Percentiles rank a stretch among this genome's conserved stretches.
These are phyloP conservation scores for Crotophaga sulcirostris DNA, from an alignment of 2,113 vertebrate genomes.

Conservation along the genomic window DNA sequence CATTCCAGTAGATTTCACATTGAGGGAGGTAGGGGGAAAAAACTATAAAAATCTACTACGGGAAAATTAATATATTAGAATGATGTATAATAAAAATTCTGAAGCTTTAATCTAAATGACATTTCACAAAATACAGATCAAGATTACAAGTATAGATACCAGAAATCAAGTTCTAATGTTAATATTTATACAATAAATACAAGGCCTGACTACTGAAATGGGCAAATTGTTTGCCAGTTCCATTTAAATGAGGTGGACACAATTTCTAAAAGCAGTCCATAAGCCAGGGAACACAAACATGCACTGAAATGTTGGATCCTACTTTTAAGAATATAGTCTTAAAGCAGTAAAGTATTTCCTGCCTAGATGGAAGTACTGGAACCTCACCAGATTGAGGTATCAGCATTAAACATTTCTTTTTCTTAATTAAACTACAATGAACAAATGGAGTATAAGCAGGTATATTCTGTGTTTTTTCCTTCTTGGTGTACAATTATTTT, in stretches of 20 bases:
- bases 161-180: background rate
- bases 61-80: background rate
- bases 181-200: background rate
- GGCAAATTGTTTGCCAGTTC: background rate
- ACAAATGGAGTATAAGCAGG: background rate
- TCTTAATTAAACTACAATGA: background rate
- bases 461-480: background rate
- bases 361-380: background rate
- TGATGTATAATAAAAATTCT: background rate
- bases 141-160: background rate
- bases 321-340: background rate
- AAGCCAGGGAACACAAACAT: background rate
- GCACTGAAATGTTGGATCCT: background rate
- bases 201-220: background rate
- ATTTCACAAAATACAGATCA: background rate
- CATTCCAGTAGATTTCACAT: background rate
- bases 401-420: background rate
- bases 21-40: rapidly evolving
- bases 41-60: background rate
- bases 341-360: background rate
- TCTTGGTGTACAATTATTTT: background rate
- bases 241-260: background rate
- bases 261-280: background rate
- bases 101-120: background rate
- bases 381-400: background rate